Base-by-base conservation (phyloP, 1,140 invertebrate genomes). In the Pachyrhynchus sulphureomaculatus region DNA sequence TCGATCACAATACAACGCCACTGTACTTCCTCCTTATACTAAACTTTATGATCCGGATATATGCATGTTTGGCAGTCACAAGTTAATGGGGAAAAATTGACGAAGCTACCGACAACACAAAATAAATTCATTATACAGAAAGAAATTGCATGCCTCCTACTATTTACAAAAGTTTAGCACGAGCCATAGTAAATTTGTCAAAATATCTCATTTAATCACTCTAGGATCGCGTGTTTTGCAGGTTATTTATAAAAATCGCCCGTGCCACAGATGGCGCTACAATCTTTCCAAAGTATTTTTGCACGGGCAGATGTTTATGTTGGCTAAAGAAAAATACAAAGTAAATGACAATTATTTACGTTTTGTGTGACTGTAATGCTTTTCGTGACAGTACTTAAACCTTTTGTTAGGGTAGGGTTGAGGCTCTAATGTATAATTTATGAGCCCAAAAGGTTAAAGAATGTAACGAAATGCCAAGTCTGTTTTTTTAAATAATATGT, bases 111-210 rank as follows among this genome's bases (percentile, higher is more conserved):
- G 37, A 47, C 17, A 53, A 59, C 33, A 56, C 36, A 57, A 56
- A 56, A 62, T 56, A 65, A 62, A 52, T 65, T 41, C 59, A 65
- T 65, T 65, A 65, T 53, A 52, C 33, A 18, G 47, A 65, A 62
- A 60, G 48, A 61, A 65, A 65, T 62, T 48, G 64, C 64, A 62
- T 58, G 58, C 48, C 48, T 24, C 20, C 24, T 34, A 57, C 49
- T 65, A 65, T 65, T 65, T 62, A 62, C 59, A 9, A 39, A 59
- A 60, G 17, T 48, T 45, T 39, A 62, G 39, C 59, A 65, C 64
- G 64, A 57, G 52, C 64, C 37, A 10, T 34, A 62, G 34, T 65
- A 65, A 65, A 65, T 65, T 65, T 62, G 59, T 65, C 64, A 57
- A 65, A 65, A 51, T 41, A 54, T 54, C 41, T 57, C 57, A 32